Evolutionary conservation across 1,140 invertebrate genomes (phyloP), one percentile per base, ranked within the genome.

Genomic region (Ips typographus): DNA sequence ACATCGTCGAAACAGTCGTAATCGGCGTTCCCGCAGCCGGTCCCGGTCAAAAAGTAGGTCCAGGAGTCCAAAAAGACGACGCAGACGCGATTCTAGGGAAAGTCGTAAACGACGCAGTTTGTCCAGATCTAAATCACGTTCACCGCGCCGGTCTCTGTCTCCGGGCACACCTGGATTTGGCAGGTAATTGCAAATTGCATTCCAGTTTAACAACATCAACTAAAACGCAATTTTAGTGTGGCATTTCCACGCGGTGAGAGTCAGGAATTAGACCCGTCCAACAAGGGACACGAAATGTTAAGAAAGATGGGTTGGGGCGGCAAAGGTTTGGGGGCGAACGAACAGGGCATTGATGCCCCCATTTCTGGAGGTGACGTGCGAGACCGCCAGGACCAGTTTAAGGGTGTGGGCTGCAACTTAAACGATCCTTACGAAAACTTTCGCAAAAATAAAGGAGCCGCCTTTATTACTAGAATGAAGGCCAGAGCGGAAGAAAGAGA

Each of bases 341-440:
- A 97, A 68, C 95, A 98, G 80, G 96, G 96, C 36, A 98, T 98
- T 65, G 93, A 95, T 72, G 90, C 95, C 72, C 96, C 96, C 0
- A 96, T 98, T 71, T 90, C 91, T 44, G 94, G 92, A 0, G 95
- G 93, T 43, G 91, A 97, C 77, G 91, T 96, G 44, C 83, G 95
- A n/a, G 95, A 98, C 78, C 85, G 88, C 71, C 88, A 88, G 67
- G 95, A 98, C 80, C 90, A 93, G 83, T 98, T 95, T 79, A 96
- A 94, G 86, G 94, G 95, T 72, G 88, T 98, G 55, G 96, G 95
- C 49, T 88, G 94, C 65, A 94, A 91, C 79, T 82, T 95, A 67
- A 94, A 93, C 77, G 95, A 97, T 85, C 96, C 96, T 0, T 99
- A 96, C 79, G 96, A 98, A 82, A 95, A 94, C 79, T 98, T 98